Evolutionary conservation across 1,140 invertebrate species (phyloP).

Genomic region (Bombus haemorrhoidalis): DNA sequence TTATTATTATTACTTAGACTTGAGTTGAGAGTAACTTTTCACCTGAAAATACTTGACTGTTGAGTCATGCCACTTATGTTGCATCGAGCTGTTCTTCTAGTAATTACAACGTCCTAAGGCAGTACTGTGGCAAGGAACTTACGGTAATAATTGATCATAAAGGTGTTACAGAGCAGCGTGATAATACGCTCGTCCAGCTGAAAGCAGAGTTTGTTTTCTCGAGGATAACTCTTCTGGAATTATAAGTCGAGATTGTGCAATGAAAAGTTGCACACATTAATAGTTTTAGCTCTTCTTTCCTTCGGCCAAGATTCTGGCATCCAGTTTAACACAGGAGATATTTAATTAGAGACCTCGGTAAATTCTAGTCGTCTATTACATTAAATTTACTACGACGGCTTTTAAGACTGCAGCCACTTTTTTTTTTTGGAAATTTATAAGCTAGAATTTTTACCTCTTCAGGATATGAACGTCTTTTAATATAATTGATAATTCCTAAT

Average conservation of each 20-base stretch:
- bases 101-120: conserved; percentile 23
- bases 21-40: conserved; percentile 1
- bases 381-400: not conserved
- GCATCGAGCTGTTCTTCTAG: not conserved
- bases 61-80: conserved; percentile 27
- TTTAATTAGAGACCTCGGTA: not conserved
- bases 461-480: not conserved
- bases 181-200: not conserved
- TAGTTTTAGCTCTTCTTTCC: not conserved
- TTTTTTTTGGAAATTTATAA: not conserved
- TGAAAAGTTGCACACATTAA: not conserved
- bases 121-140: not conserved
- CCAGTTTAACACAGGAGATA: not conserved
- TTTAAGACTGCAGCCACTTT: not conserved
- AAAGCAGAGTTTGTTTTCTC: not conserved
- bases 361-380: not conserved
- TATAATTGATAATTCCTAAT: too few relatives aligned
- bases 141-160: conserved; percentile 12
- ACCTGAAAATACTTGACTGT: conserved; percentile 10
- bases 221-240: not conserved
- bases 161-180: conserved; percentile 10
- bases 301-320: not conserved
- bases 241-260: not conserved
- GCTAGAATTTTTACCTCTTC: not conserved
- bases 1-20: not conserved